These are phyloP conservation scores for Fulica atra DNA, from an alignment of 2,113 vertebrate species.

Conservation along the genomic window DNA sequence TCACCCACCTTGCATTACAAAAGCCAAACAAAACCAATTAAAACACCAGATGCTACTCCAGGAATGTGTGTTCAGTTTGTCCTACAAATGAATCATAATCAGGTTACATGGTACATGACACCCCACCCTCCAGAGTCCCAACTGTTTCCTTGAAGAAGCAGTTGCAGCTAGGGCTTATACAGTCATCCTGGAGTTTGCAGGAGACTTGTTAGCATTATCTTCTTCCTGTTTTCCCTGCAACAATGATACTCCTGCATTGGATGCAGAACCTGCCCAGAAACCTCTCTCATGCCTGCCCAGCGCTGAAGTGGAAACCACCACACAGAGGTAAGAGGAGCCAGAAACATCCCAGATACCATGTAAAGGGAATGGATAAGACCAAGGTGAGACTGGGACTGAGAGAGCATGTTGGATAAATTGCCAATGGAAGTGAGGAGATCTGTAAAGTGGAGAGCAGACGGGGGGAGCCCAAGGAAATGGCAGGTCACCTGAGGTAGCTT, in stretches of 20 bases:
- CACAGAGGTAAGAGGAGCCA: not conserved
- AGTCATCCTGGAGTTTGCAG: not conserved
- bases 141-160: not conserved
- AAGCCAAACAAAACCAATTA: not conserved
- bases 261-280: not conserved
- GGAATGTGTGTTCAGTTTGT: not conserved
- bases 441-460: not conserved
- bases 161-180: not conserved
- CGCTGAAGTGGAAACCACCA: fast-evolving
- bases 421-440: not conserved
- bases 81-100: too few species aligned
- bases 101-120: not conserved
- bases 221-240: not conserved
- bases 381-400: not conserved
- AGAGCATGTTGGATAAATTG: fast-evolving
- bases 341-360: not conserved
- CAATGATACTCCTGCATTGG: not conserved
- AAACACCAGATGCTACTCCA: not conserved
- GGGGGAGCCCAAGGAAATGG: not conserved
- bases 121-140: not conserved
- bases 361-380: not conserved
- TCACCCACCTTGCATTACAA: not conserved
- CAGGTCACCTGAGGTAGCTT: not conserved
- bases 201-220: not conserved
- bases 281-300: not conserved